These are phyloP conservation scores for Tyria jacobaeae DNA, from an alignment of 2,888 invertebrate genomes.

Conservation along the genomic window DNA sequence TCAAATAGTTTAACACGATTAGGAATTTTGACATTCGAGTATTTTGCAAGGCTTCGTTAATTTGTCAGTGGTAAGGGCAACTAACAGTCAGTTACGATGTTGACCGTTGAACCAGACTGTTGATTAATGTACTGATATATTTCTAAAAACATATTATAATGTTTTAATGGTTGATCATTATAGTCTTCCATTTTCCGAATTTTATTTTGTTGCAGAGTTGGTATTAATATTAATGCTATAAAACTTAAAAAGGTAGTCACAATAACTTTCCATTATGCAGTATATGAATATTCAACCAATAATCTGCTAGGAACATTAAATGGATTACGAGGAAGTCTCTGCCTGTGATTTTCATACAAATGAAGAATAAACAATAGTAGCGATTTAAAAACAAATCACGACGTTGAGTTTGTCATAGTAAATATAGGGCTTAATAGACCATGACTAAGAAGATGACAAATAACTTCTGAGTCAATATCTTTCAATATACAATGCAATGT, in stretches of 20 bases:
- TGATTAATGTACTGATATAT: too few relatives aligned
- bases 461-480: not conserved
- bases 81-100: too few relatives aligned
- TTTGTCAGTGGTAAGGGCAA: too few relatives aligned
- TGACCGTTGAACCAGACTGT: too few relatives aligned
- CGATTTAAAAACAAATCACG: slow-evolving; percentile 1
- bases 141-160: too few relatives aligned
- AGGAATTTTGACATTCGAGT: too few relatives aligned
- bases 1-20: too few relatives aligned
- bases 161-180: too few relatives aligned
- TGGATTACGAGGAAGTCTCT: not conserved
- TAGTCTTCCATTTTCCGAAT: too few relatives aligned
- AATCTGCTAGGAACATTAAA: not conserved
- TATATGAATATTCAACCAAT: slow-evolving; percentile 6
- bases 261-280: slow-evolving; percentile 2
- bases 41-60: too few relatives aligned
- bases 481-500: not conserved
- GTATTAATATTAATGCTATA: not conserved
- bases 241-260: not conserved
- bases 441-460: slow-evolving; percentile 10
- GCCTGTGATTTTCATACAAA: slow-evolving; percentile 8
- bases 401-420: not conserved
- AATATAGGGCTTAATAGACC: slow-evolving; percentile 5
- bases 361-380: slow-evolving; percentile 1
- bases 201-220: too few relatives aligned